Conservation (phyloP, 2,888 invertebrate genomes). For the Idaea aversata region DNA sequence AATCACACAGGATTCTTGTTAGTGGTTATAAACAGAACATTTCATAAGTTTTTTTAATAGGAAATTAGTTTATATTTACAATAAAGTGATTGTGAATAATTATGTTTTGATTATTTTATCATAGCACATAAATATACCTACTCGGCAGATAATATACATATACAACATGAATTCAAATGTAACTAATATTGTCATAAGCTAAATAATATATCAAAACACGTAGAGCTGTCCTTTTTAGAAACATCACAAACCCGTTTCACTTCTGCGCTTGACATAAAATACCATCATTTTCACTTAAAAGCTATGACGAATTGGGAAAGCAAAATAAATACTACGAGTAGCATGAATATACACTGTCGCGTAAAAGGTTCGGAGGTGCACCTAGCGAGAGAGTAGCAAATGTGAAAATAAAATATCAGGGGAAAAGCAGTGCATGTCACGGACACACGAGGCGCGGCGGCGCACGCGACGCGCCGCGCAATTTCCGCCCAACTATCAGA, state of each 20-base stretch:
- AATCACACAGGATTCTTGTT: slow-evolving; percentile 29
- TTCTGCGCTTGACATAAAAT: slow-evolving; percentile 22
- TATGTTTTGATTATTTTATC: too few species aligned
- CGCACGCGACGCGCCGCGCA: slow-evolving; percentile 71
- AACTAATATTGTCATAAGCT: neutral
- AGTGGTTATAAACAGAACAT: neutral
- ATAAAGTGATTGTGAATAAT: too few species aligned
- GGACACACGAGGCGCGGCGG: slow-evolving; percentile 58
- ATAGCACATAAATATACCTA: too few species aligned
- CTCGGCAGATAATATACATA: neutral
- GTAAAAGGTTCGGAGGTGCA: slow-evolving; percentile 32
- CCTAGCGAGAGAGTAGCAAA: slow-evolving; percentile 47
- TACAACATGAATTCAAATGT: neutral
- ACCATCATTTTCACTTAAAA: slow-evolving; percentile 21
- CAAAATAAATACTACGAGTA: slow-evolving; percentile 26
- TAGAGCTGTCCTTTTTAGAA: slow-evolving; percentile 13
- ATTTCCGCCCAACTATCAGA: slow-evolving; percentile 75
- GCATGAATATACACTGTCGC: neutral
- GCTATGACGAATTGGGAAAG: slow-evolving; percentile 22
- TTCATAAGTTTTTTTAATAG: neutral
- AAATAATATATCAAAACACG: slow-evolving; percentile 11
- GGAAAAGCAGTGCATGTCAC: slow-evolving; percentile 65
- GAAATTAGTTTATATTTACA: too few species aligned
- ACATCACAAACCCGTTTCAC: slow-evolving; percentile 5
- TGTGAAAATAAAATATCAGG: slow-evolving; percentile 61